A percentile compares a stretch with the other conserved stretches of the same genome.
These are phyloP conservation scores for Aramus guarauna DNA, from an alignment of 2,113 vertebrate genomes.

Conservation along the genomic window DNA sequence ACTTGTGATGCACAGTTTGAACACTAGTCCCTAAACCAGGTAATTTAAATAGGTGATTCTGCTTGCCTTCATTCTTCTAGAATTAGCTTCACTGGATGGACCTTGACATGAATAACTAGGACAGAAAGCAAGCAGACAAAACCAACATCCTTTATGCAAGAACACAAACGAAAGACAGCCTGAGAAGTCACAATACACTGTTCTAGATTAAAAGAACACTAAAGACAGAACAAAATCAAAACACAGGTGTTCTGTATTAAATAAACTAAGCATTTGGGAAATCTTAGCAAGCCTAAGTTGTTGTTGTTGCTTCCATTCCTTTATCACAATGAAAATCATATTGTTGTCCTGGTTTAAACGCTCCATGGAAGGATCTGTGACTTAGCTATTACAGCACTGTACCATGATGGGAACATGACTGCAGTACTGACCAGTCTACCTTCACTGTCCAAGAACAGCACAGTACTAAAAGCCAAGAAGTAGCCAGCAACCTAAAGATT, in stretches of 20 bases:
- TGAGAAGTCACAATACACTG: background rate
- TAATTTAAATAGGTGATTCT: background rate
- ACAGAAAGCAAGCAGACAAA: background rate
- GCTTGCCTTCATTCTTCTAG: background rate
- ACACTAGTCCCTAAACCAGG: background rate
- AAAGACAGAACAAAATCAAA: background rate
- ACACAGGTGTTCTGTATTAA: background rate
- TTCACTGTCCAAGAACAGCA: too few relatives aligned
- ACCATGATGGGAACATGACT: background rate
- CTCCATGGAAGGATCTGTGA: background rate
- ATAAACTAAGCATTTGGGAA: background rate
- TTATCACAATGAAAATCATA: background rate
- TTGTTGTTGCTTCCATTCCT: background rate
- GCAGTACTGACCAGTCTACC: background rate
- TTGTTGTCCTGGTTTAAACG: background rate
- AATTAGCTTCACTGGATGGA: background rate
- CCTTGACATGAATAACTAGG: background rate
- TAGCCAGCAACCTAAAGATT: background rate
- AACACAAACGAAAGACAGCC: background rate
- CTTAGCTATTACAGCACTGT: background rate
- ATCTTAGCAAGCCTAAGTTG: background rate
- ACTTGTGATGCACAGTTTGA: background rate
- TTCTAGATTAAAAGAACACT: background rate
- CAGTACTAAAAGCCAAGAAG: background rate
- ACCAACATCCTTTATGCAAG: background rate